These are phyloP conservation scores for Conus canariensis DNA, from an alignment of 2,888 invertebrate species.

Conservation along the genomic window DNA sequence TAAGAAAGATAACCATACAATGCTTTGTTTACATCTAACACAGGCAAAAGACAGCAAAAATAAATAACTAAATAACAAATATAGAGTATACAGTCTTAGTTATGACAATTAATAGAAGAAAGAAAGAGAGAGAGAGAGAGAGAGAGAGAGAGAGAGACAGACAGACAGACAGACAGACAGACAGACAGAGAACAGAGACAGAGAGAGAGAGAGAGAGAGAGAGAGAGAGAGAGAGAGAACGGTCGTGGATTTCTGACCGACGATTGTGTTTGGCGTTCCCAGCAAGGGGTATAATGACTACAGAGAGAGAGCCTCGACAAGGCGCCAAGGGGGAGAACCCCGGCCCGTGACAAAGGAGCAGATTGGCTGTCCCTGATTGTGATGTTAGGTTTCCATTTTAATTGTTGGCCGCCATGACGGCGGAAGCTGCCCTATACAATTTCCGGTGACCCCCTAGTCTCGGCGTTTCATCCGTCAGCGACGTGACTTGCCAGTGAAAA, in stretches of 20 bases:
- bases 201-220: too few relatives aligned
- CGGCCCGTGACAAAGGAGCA: too few relatives aligned
- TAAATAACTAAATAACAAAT: too few relatives aligned
- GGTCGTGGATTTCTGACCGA: too few relatives aligned
- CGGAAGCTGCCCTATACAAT: constrained; percentile 29
- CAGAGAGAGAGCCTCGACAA: neutral
- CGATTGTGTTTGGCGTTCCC: too few relatives aligned
- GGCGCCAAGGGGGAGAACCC: neutral
- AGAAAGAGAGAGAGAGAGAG: neutral
- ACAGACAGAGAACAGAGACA: neutral
- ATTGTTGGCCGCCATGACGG: constrained; percentile 13
- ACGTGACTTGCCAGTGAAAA: neutral
- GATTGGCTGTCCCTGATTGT: neutral
- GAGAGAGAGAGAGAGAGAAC: too few relatives aligned
- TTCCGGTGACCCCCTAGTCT: constrained; percentile 18
- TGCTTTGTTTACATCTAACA: too few relatives aligned
- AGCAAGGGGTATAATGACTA: constrained; percentile 12
- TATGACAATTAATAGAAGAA: neutral
- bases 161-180: neutral
- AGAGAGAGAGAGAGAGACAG: neutral
- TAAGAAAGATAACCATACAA: too few relatives aligned
- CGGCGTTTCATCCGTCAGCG: neutral
- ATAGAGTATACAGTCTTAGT: too few relatives aligned
- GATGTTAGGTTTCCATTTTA: constrained; percentile 19
- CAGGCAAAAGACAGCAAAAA: too few relatives aligned